Evolutionary conservation across 2,888 invertebrate genomes (phyloP).

Genomic region (Argyresthia goedartella): DNA sequence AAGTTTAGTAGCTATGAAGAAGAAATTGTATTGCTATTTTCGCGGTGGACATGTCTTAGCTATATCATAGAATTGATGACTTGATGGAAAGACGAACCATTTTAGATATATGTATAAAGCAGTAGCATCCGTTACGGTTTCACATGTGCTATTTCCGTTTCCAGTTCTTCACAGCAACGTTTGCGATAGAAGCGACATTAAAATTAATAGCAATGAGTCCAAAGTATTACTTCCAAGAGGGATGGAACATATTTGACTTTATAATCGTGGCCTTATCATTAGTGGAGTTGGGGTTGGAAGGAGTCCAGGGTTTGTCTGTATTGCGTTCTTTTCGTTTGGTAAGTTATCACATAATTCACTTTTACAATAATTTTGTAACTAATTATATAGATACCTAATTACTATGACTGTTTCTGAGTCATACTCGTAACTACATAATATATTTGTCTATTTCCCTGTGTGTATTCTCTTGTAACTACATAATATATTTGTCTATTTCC

Average conservation of each 20-base stretch:
- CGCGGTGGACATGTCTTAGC: too few relatives aligned
- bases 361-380: neutral
- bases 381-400: neutral
- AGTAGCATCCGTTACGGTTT: too few relatives aligned
- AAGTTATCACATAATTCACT: conserved; percentile 40
- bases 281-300: conserved; percentile 92
- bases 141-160: conserved; percentile 21
- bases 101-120: too few relatives aligned
- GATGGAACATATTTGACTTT: conserved; percentile 99
- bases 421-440: neutral
- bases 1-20: too few relatives aligned
- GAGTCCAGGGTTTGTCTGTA: conserved; percentile 96
- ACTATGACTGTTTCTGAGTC: neutral
- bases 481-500: too few relatives aligned
- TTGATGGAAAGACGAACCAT: too few relatives aligned
- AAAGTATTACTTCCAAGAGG: conserved; percentile 96
- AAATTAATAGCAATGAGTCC: conserved; percentile 98
- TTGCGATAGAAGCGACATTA: conserved; percentile 93
- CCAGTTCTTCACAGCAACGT: conserved; percentile 97
- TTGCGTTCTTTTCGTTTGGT: conserved; percentile 98
- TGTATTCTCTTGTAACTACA: too few relatives aligned
- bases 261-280: conserved; percentile 96
- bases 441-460: too few relatives aligned
- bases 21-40: too few relatives aligned
- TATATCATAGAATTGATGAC: too few relatives aligned